Conservation (phyloP, 2,888 invertebrate species). For the Habrosyne pyritoides region DNA sequence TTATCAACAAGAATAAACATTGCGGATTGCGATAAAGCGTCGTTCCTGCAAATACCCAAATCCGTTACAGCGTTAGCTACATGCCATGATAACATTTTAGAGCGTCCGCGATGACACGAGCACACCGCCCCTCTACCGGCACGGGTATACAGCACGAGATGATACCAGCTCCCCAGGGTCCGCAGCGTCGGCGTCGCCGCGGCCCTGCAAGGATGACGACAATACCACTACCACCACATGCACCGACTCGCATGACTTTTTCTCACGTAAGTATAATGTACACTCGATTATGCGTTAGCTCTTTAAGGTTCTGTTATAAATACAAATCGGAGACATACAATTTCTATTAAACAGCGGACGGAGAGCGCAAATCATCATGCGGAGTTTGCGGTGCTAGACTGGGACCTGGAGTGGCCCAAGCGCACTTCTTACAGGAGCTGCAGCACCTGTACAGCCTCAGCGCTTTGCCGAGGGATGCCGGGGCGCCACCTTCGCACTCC, state of each 20-base stretch:
- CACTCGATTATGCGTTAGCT: too few relatives aligned
- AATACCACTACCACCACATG: slow-evolving; percentile 57
- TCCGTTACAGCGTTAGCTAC: neutral
- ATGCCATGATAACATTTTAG: slow-evolving; percentile 31
- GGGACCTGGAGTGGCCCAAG: slow-evolving; percentile 79
- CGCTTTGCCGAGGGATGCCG: slow-evolving; percentile 69
- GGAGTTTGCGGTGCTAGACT: slow-evolving; percentile 79
- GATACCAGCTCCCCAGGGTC: slow-evolving; percentile 81
- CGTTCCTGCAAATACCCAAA: neutral
- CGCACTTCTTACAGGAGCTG: slow-evolving; percentile 77
- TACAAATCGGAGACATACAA: too few relatives aligned
- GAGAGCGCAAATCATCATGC: slow-evolving; percentile 77
- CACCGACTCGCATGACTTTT: slow-evolving; percentile 77
- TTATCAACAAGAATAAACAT: too few relatives aligned
- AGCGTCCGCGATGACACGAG: slow-evolving; percentile 73
- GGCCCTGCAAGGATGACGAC: slow-evolving; percentile 78
- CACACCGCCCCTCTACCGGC: slow-evolving; percentile 76
- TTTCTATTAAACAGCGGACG: slow-evolving; percentile 57
- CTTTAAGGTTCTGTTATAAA: too few relatives aligned
- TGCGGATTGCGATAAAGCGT: neutral
- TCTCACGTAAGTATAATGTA: slow-evolving; percentile 68
- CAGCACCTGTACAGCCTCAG: slow-evolving; percentile 79
- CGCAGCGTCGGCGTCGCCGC: slow-evolving; percentile 77
- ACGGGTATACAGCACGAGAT: slow-evolving; percentile 66
- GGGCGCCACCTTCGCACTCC: slow-evolving; percentile 63